Percentiles rank a stretch among this genome's conserved stretches.
These are phyloP conservation scores for Xyrauchen texanus DNA, from an alignment of 2,113 vertebrate species.

Conservation along the genomic window DNA sequence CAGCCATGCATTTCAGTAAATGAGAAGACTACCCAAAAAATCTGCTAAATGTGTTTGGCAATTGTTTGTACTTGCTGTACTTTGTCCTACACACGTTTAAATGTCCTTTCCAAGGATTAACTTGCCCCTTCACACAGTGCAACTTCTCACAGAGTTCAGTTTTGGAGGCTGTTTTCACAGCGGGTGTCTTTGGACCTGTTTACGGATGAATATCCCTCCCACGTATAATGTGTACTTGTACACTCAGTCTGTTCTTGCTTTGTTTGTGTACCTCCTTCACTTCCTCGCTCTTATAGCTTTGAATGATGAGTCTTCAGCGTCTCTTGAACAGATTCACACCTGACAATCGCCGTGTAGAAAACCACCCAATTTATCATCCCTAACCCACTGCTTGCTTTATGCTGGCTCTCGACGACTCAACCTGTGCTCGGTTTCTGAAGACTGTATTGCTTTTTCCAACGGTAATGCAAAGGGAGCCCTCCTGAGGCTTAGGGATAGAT, in stretches of 20 bases:
- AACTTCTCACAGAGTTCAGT: background rate
- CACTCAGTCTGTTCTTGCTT: background rate
- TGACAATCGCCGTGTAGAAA: conserved; percentile 25
- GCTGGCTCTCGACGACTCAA: background rate
- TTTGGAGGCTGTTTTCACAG: conserved; percentile 7
- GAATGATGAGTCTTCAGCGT: conserved; percentile 39
- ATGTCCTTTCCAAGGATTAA: background rate
- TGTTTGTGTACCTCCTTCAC: background rate
- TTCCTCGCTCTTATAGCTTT: conserved; percentile 37
- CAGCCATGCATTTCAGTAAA: background rate
- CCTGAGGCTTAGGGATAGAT: conserved; percentile 22
- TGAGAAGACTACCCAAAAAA: background rate
- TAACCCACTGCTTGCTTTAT: conserved; percentile 26
- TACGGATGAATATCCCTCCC: background rate
- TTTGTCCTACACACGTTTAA: conserved; percentile 6
- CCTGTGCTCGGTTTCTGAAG: background rate
- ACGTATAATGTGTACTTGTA: background rate
- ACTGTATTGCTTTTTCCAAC: background rate
- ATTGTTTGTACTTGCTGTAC: background rate
- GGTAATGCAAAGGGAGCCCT: background rate
- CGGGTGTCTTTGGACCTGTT: background rate
- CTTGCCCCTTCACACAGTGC: background rate
- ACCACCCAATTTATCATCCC: conserved; percentile 37
- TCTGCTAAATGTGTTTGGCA: background rate
- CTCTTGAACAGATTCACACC: conserved; percentile 48